Evolutionary conservation across 2,113 vertebrate genomes (phyloP).

Genomic region (Seriola dumerili): DNA sequence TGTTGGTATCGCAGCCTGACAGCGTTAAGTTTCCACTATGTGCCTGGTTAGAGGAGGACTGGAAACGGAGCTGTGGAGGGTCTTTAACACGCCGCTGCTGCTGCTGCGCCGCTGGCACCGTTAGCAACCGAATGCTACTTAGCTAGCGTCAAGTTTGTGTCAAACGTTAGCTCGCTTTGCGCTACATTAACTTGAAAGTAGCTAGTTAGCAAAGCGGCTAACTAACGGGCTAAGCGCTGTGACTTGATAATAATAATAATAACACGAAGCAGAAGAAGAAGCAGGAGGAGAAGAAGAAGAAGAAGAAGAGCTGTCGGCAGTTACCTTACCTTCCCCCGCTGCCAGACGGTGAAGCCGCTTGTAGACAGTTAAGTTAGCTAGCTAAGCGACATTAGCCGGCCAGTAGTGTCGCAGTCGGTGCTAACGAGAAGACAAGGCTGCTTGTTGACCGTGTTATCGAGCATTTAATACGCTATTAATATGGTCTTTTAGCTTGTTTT

Average conservation of each 20-base stretch:
- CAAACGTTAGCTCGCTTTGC: background rate
- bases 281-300: too few species aligned
- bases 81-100: slow-evolving; percentile 47
- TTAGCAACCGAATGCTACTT: slow-evolving; percentile 45
- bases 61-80: slow-evolving; percentile 33
- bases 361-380: slow-evolving; percentile 52
- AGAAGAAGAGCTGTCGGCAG: too few species aligned
- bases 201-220: background rate
- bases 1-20: background rate
- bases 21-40: slow-evolving; percentile 8
- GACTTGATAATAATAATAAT: too few species aligned
- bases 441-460: slow-evolving; percentile 32
- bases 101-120: slow-evolving; percentile 43
- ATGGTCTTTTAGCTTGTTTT: too few species aligned
- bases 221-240: too few species aligned
- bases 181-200: background rate
- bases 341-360: slow-evolving; percentile 52
- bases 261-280: too few species aligned
- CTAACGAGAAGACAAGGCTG: slow-evolving; percentile 58
- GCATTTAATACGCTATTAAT: too few species aligned
- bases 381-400: slow-evolving; percentile 47
- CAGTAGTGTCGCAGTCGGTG: slow-evolving; percentile 64
- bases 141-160: slow-evolving; percentile 26
- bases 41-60: slow-evolving; percentile 4
- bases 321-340: slow-evolving; percentile 20